Conservation (phyloP, 2,113 vertebrate genomes). For the Ceratotherium simum region DNA sequence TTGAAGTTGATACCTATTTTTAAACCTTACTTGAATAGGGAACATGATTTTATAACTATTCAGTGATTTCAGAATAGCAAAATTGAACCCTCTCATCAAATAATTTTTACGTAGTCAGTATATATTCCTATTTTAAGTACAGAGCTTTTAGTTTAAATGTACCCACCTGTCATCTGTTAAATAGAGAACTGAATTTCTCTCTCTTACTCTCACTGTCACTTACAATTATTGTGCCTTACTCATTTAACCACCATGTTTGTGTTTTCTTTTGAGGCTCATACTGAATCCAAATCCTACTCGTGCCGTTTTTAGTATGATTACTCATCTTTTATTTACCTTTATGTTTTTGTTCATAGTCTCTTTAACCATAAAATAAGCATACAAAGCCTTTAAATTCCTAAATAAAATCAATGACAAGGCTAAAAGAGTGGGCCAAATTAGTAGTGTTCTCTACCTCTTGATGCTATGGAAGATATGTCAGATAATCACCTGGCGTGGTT, state of each 20-base stretch:
- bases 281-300: background rate
- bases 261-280: background rate
- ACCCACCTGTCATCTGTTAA: background rate
- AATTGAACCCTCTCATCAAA: background rate
- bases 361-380: constrained; percentile 7
- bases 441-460: background rate
- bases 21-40: background rate
- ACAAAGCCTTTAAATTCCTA: background rate
- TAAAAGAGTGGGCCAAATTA: background rate
- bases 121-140: constrained; percentile 19
- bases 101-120: background rate
- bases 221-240: background rate
- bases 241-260: background rate
- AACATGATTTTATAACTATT: background rate
- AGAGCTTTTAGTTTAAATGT: background rate
- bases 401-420: background rate
- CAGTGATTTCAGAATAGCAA: constrained; percentile 26
- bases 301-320: constrained; percentile 6
- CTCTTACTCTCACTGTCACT: background rate
- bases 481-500: background rate
- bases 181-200: background rate
- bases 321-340: constrained; percentile 21
- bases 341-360: background rate
- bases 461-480: background rate
- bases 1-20: background rate